A percentile compares a stretch with the other conserved stretches of the same genome.
phyloP scores from a whole-genome alignment of 2,888 invertebrate species.

The Cheilosia vernalis region DNA sequence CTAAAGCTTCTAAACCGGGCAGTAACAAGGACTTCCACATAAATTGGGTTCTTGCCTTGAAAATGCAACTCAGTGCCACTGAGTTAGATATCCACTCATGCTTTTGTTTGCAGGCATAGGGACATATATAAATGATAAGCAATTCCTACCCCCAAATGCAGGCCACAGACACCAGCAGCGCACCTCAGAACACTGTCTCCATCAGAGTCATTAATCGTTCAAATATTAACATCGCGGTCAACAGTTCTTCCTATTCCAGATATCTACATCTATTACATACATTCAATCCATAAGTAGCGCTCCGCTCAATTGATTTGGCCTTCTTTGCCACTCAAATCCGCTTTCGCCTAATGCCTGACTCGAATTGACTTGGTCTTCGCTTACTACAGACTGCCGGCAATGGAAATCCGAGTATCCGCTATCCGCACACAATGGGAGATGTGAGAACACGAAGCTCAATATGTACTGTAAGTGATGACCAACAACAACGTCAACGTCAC shows the following conservation, averaged over 20 bases:
- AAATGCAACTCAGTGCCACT: too few species aligned
- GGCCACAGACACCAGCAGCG: too few species aligned
- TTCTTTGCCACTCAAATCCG: conserved; percentile 22
- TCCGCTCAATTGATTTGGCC: conserved; percentile 27
- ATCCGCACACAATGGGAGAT: neutral
- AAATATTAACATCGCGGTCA: conserved; percentile 42
- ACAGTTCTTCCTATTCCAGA: conserved; percentile 2
- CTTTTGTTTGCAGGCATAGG: too few species aligned
- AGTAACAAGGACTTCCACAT: too few species aligned
- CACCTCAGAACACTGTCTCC: too few species aligned
- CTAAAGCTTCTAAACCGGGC: too few species aligned
- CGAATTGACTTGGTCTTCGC: neutral
- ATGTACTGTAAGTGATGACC: conserved; percentile 42
- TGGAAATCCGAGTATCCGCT: conserved; percentile 41
- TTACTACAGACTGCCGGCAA: neutral
- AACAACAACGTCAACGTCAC: conserved; percentile 36
- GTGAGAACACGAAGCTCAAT: conserved; percentile 17
- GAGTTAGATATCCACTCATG: too few species aligned
- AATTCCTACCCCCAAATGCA: too few species aligned
- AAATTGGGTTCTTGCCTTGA: too few species aligned
- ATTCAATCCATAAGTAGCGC: neutral
- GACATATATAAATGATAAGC: too few species aligned
- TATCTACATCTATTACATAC: neutral
- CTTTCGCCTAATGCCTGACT: neutral
- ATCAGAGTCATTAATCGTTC: conserved; percentile 42